Base-by-base conservation (phyloP, 2,797 vertebrate species). In the Craterocephalus amniculus region DNA sequence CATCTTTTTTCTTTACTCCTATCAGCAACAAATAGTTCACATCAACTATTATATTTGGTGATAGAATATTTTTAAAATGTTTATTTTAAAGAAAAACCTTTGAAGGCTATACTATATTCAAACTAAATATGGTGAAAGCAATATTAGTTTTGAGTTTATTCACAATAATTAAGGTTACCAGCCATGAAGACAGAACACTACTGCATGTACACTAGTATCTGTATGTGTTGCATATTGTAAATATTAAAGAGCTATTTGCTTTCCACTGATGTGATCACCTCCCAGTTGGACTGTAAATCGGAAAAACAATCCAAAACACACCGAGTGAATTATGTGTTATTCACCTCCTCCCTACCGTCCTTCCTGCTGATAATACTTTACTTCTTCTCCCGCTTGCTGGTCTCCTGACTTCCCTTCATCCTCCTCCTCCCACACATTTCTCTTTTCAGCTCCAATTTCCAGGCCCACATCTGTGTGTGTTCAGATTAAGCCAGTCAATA, bases 401-500 rank as follows among this genome's bases (percentile, higher is more conserved):
- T 73, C 71, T 83, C 75, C 32, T 67, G 56, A 56, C 40, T 76
- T 69, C 35, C 66, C 61, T 69, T 81, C 38, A 78, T 70, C 72
- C 60, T 68, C 72, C 58, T 68, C 60, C 40, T 62, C 57, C 62
- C 57, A 29, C 29, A 58, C 29, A 54, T 70, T 65, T 74, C 31
- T 54, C 12, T 43, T 38, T 31, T 43, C 67, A 31, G 31, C 61
- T 76, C 70, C 52, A 32, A 0, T 66, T 70, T 63, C 65, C 52
- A 61, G 8, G 18, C 51, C 29, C 31, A 54, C 56, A 77, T 83
- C 58, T 60, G 52, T 61, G 24, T 57, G 54, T n/a, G 58, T 27
- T 31, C 14, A 6, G 69, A 70, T 87, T 67, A 70, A 54, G 70
- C 67, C 62, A 49, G 74, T 74, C 35, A 49, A 72, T 72, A 60